Percentiles rank a stretch among this genome's conserved stretches.
phyloP scores from a whole-genome alignment of 1,140 invertebrate genomes.

The Orchesella cincta region DNA sequence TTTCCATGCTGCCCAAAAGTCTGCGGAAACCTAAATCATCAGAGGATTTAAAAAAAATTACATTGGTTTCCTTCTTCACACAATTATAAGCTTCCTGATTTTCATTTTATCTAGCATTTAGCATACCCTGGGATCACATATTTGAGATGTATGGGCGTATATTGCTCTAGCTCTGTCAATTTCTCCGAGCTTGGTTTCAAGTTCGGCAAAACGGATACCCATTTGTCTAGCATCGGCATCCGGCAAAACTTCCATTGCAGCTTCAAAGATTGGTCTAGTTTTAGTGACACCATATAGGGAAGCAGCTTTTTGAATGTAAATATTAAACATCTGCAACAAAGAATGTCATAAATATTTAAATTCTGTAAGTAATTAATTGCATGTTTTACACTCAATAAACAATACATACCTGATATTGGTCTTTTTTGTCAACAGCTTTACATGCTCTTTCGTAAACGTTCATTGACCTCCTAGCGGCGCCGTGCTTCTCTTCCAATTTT shows the following conservation, averaged over 20 bases:
- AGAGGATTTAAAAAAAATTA: background rate
- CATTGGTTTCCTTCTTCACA: background rate
- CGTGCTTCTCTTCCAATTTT: slow-evolving; percentile 97
- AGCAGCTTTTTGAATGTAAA: slow-evolving; percentile 97
- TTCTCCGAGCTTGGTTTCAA: slow-evolving; percentile 94
- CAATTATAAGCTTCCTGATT: background rate
- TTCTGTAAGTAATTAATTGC: background rate
- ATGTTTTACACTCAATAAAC: background rate
- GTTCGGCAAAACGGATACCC: slow-evolving; percentile 93
- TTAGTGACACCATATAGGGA: slow-evolving; percentile 97
- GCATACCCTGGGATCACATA: slow-evolving; percentile 91
- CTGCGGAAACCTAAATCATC: slow-evolving; percentile 70
- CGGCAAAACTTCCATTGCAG: slow-evolving; percentile 90
- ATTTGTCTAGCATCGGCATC: slow-evolving; percentile 93
- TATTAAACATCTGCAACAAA: slow-evolving; percentile 82
- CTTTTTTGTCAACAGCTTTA: slow-evolving; percentile 82
- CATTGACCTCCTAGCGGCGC: slow-evolving; percentile 95
- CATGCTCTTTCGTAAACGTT: slow-evolving; percentile 95
- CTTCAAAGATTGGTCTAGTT: slow-evolving; percentile 95
- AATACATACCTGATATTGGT: slow-evolving; percentile 79
- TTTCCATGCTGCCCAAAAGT: slow-evolving; percentile 99
- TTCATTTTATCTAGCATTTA: background rate
- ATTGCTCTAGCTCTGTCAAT: slow-evolving; percentile 84
- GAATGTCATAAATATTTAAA: background rate
- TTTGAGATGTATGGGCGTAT: slow-evolving; percentile 97